A percentile compares a stretch with the other conserved stretches of the same genome.
phyloP scores from a whole-genome alignment of 2,113 vertebrate species.

The Mungos mungo region DNA sequence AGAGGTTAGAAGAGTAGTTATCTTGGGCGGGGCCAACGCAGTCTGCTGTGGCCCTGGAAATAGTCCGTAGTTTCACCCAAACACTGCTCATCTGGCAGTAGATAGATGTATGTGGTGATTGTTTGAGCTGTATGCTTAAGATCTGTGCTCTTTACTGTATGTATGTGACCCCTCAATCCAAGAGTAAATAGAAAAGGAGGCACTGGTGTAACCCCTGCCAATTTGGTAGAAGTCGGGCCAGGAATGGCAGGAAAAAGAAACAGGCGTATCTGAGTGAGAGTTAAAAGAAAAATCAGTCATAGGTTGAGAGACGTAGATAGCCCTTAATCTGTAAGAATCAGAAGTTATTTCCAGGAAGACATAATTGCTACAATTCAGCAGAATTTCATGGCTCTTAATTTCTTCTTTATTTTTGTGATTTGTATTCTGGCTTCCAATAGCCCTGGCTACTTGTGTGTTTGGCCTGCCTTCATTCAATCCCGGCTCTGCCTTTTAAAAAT shows the following conservation, averaged over 20 bases:
- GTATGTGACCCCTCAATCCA: not conserved
- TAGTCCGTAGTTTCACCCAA: not conserved
- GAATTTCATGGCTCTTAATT: conserved; percentile 61
- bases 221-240: not conserved
- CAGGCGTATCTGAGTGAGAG: not conserved
- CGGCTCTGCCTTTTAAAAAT: conserved; percentile 76
- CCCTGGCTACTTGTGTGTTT: conserved; percentile 49
- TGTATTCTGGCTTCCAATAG: conserved; percentile 29
- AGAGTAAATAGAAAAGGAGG: not conserved
- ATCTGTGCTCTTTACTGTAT: not conserved
- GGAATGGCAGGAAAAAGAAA: not conserved
- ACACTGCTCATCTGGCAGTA: not conserved
- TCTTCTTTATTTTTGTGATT: conserved; percentile 52
- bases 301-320: not conserved
- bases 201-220: not conserved
- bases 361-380: conserved; percentile 30
- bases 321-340: conserved; percentile 22
- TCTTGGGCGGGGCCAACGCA: not conserved
- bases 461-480: conserved; percentile 69
- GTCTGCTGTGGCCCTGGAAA: not conserved
- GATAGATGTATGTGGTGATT: not conserved
- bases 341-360: conserved; percentile 46
- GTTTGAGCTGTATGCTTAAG: not conserved
- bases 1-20: not conserved
- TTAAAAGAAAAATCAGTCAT: not conserved